Evolutionary conservation across 1,140 invertebrate species (phyloP), one percentile per base, ranked within the genome.

Genomic region (Drosophila leontia): DNA sequence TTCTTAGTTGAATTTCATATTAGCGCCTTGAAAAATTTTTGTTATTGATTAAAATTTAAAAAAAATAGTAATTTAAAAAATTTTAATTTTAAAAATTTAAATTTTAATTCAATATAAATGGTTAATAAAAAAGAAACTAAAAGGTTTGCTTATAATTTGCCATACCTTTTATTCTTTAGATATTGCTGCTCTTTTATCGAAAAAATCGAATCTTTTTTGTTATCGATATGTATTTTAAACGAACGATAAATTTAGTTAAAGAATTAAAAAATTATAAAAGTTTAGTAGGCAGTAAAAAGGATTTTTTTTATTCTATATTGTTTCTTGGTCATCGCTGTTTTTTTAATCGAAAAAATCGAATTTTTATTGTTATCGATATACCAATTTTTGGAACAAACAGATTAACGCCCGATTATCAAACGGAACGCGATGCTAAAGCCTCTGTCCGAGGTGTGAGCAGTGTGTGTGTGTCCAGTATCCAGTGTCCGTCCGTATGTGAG

Each of bases 361-460:
- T 17, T 13, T 1, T 7, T n/a, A 32, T 32, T 56, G n/a, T 47
- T 60, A 61, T 60, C 55, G n/a, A 60, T 29, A 60, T 13, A 23
- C 23, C 1, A 23, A 42, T 32, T 32, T 23, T 26, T 8, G 23
- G 23, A 9, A 23, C 26, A 2, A n/a, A 59, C 67, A 72, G 55
- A 60, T 72, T 56, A 56, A 26, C 37, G 37, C 11, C 67, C 23
- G 67, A 59, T 59, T 70, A 47, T 48, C 12, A 13, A 70, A 48
- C 23, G 29, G 35, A 72, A n/a, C 67, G 37, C 32, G 32, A 72
- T 72, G 65, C 69, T 58, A 19, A 37, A 19, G 42, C 51, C 39
- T 72, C 67, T 72, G 17, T 5, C 17, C 23, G 70, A 72, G 70
- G 68, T 64, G 82, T 60, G 59, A 76, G 45, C 64, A 32, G 47